phyloP scores from a whole-genome alignment of 37 sponge, comb jelly and placozoan genomes.

The Agelas oroides region DNA sequence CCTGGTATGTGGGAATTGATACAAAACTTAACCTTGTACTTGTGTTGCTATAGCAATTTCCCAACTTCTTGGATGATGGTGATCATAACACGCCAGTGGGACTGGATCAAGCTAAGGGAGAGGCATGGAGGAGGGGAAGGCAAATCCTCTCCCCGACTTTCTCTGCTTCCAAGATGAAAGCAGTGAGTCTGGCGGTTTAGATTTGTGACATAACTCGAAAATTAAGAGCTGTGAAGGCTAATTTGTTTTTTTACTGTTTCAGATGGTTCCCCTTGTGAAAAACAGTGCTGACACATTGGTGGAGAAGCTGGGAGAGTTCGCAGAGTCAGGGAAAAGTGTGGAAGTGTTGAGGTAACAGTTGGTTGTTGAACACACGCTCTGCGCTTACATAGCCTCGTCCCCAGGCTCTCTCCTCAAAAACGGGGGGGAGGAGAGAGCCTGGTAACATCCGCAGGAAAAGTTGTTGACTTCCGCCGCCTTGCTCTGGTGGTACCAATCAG shows the following conservation, averaged over 20 bases:
- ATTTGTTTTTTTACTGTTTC: neutral
- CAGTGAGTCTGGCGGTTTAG: constrained; percentile 13
- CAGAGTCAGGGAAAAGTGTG: constrained; percentile 39
- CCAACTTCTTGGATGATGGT: neutral
- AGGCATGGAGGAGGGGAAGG: constrained; percentile 42
- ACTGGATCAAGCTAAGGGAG: constrained; percentile 45
- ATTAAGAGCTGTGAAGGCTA: too few species aligned
- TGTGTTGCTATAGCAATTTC: neutral
- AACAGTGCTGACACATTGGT: constrained; percentile 18
- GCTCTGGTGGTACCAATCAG: too few species aligned
- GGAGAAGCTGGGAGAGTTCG: constrained; percentile 11
- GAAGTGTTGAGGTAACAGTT: constrained; percentile 37
- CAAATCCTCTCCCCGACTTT: constrained; percentile 47
- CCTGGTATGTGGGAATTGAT: too few species aligned
- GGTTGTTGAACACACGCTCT: neutral
- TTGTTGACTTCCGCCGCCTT: too few species aligned
- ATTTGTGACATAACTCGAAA: too few species aligned
- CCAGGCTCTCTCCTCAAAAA: too few species aligned
- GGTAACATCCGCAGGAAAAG: too few species aligned
- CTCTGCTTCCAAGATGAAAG: constrained; percentile 34
- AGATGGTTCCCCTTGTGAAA: constrained; percentile 61
- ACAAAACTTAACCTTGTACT: too few species aligned
- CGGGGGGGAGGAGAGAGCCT: too few species aligned
- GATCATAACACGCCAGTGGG: constrained; percentile 1
- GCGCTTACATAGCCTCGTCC: too few species aligned